Conservation (phyloP, 1,140 invertebrate species). For the Homalodisca vitripennis region DNA sequence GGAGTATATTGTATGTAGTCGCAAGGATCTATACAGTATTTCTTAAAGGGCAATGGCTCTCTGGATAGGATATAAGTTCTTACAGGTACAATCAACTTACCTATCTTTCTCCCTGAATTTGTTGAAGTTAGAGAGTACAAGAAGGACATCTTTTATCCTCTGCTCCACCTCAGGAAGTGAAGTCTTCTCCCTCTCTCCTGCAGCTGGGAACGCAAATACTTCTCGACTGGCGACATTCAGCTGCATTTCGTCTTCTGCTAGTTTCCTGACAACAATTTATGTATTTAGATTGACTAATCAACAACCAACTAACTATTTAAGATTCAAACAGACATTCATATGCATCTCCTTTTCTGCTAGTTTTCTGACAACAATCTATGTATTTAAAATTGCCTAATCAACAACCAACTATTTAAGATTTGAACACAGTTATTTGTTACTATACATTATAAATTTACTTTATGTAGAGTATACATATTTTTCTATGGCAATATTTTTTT, state of each 20-base stretch:
- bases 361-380: too few relatives aligned
- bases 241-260: conserved; percentile 74
- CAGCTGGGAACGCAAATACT: conserved; percentile 71
- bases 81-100: conserved; percentile 45
- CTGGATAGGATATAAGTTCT: background rate
- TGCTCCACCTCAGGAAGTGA: conserved; percentile 85
- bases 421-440: too few relatives aligned
- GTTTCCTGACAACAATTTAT: conserved; percentile 53
- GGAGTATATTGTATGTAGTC: background rate
- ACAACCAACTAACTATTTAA: background rate
- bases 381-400: too few relatives aligned
- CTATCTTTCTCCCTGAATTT: conserved; percentile 69
- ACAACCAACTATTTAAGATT: too few relatives aligned
- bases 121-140: conserved; percentile 88
- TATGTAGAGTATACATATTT: too few relatives aligned
- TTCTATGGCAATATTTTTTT: too few relatives aligned
- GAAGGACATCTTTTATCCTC: conserved; percentile 85
- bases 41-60: too few relatives aligned
- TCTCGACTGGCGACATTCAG: conserved; percentile 73
- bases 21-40: too few relatives aligned
- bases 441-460: too few relatives aligned
- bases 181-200: conserved; percentile 68
- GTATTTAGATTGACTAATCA: background rate
- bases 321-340: background rate
- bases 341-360: background rate